Base-by-base conservation (phyloP, 2,888 invertebrate species). In the Andrena bucephala region DNA sequence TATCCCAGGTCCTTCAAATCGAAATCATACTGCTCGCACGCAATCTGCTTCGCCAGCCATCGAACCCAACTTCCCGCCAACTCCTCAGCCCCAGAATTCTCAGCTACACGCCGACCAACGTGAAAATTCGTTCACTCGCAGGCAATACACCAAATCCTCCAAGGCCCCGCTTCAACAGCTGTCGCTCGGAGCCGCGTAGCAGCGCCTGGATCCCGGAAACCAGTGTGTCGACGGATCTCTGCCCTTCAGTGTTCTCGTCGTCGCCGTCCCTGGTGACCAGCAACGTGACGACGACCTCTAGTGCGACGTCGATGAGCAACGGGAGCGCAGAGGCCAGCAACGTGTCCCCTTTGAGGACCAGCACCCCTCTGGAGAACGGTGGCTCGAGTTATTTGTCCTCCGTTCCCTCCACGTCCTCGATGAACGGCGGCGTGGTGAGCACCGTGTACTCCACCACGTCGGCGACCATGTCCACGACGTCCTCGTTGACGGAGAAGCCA, bases 161-260 rank as follows among this genome's bases (percentile, higher is more conserved):
- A 42, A 93, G 96, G 82, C 95, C 95, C 16, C 94, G 96, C 69
- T 96, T 95, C 94, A 96, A 95, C 92, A 95, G 95, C 86, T 95
- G 94, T 85, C 94, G 94, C 83, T 94, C 95, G 2, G 96, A 96
- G 59, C 93, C 94, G 2, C 90, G 92, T 62, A 89, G 89, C 77
- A 86, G 90, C 66, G 84, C 89, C 13, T 92, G 92, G 92, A 90
- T 91, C 27, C 87, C 90, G 20, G 92, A 92, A 60, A 72, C 86
- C n/a, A 84, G 67, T 52, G 86, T 86, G 6, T 52, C 87, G 33
- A 63, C 87, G 33, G 89, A 91, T 24, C 80, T 90, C 10, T 89
- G 88, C 24, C 54, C 88, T 24, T 86, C 89, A 24, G 88, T 82
- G 10, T 91, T 89, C 71, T 85, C 90, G 4, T 87, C 89, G 27